Percentiles rank a stretch among this genome's conserved stretches.
Evolutionary conservation across 2,888 invertebrate genomes (phyloP).

Genomic region (Aporophyla nigra): DNA sequence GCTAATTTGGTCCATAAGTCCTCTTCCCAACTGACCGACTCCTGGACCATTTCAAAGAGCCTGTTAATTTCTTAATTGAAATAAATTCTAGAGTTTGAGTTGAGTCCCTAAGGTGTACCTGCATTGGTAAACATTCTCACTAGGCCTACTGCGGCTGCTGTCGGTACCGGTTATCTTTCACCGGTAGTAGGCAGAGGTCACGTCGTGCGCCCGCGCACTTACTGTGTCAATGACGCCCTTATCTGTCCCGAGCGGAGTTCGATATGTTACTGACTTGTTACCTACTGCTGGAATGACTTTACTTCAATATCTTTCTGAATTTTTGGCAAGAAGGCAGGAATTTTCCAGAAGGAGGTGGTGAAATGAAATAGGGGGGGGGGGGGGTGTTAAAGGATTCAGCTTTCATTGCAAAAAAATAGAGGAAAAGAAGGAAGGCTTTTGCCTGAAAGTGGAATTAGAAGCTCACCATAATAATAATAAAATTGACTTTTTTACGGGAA

Average conservation of each 20-base stretch:
- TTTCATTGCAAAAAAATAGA: neutral
- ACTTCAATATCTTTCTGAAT: neutral
- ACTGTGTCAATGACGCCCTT: conserved; percentile 74
- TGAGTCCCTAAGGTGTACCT: no score
- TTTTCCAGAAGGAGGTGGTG: neutral
- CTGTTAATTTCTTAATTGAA: no score
- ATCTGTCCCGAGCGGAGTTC: conserved; percentile 45
- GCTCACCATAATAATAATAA: neutral
- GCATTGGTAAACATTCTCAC: neutral
- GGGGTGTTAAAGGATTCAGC: neutral
- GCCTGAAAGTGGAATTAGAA: neutral
- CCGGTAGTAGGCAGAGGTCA: conserved; percentile 77
- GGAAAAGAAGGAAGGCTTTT: neutral
- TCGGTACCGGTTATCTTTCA: conserved; percentile 78
- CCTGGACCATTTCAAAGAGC: no score
- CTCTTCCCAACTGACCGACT: no score
- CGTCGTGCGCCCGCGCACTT: conserved; percentile 66
- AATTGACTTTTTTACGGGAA: neutral
- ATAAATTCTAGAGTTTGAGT: no score
- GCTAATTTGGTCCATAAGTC: no score
- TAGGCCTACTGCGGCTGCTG: conserved; percentile 64
- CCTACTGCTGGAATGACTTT: neutral
- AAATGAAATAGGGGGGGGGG: no score
- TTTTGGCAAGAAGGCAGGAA: neutral
- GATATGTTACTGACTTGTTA: conserved; percentile 8